Conservation (phyloP, 1,140 invertebrate species). For the Gonatopus flavifemur region DNA sequence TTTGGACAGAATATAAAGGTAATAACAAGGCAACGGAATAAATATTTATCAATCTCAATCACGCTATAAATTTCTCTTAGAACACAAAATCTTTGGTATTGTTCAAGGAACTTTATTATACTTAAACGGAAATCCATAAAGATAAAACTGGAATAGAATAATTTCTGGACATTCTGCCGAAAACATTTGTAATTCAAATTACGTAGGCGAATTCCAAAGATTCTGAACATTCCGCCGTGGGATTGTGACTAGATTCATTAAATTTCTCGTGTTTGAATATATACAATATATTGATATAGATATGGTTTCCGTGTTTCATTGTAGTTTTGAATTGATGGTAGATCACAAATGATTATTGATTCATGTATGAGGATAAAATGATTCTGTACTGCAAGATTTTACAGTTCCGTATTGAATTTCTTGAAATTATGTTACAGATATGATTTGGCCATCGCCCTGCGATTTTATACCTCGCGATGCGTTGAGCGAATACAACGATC, state of each 20-base stretch:
- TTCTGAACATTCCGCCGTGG: no score
- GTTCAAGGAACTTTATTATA: no score
- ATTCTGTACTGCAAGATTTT: constrained; percentile 5
- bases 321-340: no score
- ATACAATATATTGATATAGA: neutral
- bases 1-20: constrained; percentile 17
- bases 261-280: neutral
- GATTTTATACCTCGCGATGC: constrained; percentile 23
- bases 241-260: neutral
- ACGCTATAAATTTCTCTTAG: no score
- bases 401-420: neutral
- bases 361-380: constrained; percentile 9
- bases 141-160: no score
- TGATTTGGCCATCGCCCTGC: constrained; percentile 33
- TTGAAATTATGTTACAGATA: constrained; percentile 29
- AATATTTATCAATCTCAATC: constrained; percentile 6
- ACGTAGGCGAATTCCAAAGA: no score
- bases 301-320: no score
- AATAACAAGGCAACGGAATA: constrained; percentile 15
- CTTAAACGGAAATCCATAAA: no score
- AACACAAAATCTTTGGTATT: no score
- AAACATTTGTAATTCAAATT: no score
- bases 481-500: constrained; percentile 3
- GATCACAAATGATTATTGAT: no score
- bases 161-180: no score